Evolutionary conservation across 2,888 invertebrate species (phyloP).

Genomic region (Zonitis immaculata): DNA sequence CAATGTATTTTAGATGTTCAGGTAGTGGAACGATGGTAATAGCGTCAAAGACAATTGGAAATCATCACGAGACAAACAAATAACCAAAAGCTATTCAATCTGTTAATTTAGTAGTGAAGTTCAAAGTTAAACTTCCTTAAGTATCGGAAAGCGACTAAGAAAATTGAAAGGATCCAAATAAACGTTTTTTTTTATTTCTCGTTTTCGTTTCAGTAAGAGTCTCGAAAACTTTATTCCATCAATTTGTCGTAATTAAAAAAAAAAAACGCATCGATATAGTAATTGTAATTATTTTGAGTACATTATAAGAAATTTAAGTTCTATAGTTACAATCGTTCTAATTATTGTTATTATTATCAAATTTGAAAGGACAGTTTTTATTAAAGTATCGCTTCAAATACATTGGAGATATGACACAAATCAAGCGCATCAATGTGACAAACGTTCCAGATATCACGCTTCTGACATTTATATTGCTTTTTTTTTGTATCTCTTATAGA

Average conservation of each 20-base stretch:
- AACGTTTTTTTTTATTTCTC: constrained; percentile 12
- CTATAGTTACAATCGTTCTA: constrained; percentile 1
- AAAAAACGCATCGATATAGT: constrained; percentile 6
- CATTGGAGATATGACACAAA: constrained; percentile 11
- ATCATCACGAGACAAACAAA: constrained; percentile 6
- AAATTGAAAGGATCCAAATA: constrained; percentile 13
- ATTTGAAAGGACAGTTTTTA: not conserved
- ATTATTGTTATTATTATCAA: constrained; percentile 5
- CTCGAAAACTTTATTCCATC: constrained; percentile 12
- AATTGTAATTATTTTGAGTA: not conserved
- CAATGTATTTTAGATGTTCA: constrained; percentile 6
- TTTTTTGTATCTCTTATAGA: constrained; percentile 13
- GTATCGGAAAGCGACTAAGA: constrained; percentile 10
- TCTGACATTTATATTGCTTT: constrained; percentile 19
- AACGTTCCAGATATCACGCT: constrained; percentile 15
- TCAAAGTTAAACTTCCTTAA: constrained; percentile 13
- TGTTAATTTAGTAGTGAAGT: constrained; percentile 15
- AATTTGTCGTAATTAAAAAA: constrained; percentile 12
- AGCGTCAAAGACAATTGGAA: not conserved
- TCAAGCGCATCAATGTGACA: constrained; percentile 14
- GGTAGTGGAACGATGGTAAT: not conserved
- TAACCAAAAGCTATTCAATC: constrained; percentile 10
- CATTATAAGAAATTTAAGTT: constrained; percentile 4
- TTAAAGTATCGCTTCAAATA: not conserved
- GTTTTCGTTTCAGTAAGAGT: constrained; percentile 8